Base-by-base conservation (phyloP, 2,797 vertebrate genomes). In the Gephyroberyx darwinii region DNA sequence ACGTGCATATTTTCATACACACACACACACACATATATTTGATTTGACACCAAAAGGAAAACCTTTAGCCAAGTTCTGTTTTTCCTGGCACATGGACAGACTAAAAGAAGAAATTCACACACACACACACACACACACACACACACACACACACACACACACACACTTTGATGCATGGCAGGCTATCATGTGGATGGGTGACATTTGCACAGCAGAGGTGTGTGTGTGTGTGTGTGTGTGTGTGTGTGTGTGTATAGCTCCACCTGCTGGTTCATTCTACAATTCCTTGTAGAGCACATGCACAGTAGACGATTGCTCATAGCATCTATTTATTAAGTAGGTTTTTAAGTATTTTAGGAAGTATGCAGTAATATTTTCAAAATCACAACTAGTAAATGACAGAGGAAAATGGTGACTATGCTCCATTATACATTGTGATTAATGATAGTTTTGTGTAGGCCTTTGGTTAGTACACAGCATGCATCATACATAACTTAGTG, bases 241-340 rank as follows among this genome's bases (percentile, higher is more conserved):
- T 3, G 8, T 35, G 9, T 35, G 33, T 35, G 57, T 48, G 54
- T 22, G 65, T 58, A 55, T 41, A 37, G 57, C 52, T 8, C 74
- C 72, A 17, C 47, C 82, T 83, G 61, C 51, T 88, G 88, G 67
- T 73, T 41, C 10, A 8, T 0, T 16, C 37, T 14, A 41, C 16
- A 19, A 39, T 33, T 30, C 43, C 2, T 14, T 12, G 39, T 5
- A 5, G 2, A 26, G 26, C 26, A 26, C 26, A 35, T 35, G 8
- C 45, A 39, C 3, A 12, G 39, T 12, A 12, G 7, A 12, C 10
- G 6, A 13, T 39, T 35, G 22, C 7, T 53, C 30, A 30, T 10
- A 12, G 13, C 45, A 58, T 20, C 6, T 26, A 16, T 47, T n/a
- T 19, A 19, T 45, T 19, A 14, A 26, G 33, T n/a, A 48, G 0